Evolutionary conservation across 2,113 vertebrate species (phyloP).

Genomic region (Sinosuthora webbiana): DNA sequence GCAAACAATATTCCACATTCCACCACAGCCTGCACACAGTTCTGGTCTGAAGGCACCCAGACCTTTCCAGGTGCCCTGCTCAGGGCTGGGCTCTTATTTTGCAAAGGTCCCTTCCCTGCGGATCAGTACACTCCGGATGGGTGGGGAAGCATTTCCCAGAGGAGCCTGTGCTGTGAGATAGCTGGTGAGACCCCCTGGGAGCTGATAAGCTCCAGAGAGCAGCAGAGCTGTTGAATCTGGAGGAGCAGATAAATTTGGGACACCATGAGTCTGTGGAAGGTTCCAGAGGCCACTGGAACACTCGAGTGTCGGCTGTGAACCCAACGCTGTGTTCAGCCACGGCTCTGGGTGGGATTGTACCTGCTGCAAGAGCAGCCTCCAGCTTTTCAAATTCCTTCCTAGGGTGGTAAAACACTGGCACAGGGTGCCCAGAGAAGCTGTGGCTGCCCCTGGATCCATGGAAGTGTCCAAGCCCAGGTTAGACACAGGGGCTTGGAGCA

Average conservation of each 20-base stretch:
- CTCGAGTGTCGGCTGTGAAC: fast-evolving
- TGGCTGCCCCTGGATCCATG: not conserved
- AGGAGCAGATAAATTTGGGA: not conserved
- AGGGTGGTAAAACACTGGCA: not conserved
- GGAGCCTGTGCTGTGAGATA: not conserved
- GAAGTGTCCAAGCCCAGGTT: fast-evolving
- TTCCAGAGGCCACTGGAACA: not conserved
- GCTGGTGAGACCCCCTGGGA: not conserved
- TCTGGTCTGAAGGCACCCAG: not conserved
- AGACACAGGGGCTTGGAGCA: not conserved
- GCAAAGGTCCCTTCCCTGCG: not conserved
- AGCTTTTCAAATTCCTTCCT: not conserved
- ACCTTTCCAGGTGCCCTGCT: not conserved
- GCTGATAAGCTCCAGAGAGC: not conserved
- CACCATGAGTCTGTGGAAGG: not conserved
- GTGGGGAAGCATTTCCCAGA: not conserved
- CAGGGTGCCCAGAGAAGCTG: not conserved
- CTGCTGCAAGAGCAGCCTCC: not conserved
- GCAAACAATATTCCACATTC: not conserved
- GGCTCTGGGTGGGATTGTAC: not conserved
- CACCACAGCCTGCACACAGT: not conserved
- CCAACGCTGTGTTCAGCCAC: fast-evolving
- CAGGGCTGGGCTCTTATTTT: not conserved
- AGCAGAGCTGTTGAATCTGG: not conserved
- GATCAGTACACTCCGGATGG: fast-evolving